phyloP scores from a whole-genome alignment of 2,113 vertebrate species.

The Ia io region DNA sequence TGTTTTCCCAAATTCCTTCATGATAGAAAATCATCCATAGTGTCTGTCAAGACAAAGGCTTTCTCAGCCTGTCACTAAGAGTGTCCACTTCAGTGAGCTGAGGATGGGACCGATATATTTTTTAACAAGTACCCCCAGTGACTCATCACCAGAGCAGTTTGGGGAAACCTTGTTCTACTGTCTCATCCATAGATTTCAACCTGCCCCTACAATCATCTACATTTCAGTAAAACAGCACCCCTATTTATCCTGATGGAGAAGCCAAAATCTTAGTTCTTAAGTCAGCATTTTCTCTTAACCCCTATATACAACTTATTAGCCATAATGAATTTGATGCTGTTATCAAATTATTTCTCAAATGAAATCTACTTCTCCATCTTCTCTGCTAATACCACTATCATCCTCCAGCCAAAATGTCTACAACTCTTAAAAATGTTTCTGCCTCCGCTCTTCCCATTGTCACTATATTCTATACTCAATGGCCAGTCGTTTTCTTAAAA shows the following conservation, averaged over 20 bases:
- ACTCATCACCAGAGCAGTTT: neutral
- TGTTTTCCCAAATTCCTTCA: neutral
- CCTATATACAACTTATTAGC: neutral
- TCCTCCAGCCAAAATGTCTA: neutral
- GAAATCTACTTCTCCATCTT: neutral
- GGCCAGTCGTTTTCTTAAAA: neutral
- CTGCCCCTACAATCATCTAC: neutral
- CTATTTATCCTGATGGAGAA: neutral
- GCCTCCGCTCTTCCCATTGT: neutral
- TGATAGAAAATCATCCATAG: neutral
- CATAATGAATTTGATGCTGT: neutral
- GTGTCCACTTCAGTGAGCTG: neutral
- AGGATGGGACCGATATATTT: neutral
- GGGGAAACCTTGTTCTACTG: neutral
- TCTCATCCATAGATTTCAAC: neutral
- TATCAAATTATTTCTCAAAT: neutral
- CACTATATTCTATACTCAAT: neutral
- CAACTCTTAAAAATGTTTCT: neutral
- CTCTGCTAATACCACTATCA: neutral
- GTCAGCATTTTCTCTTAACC: neutral
- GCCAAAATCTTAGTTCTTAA: neutral
- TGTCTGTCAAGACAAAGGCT: neutral
- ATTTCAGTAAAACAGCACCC: neutral
- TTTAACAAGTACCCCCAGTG: neutral
- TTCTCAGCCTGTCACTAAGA: neutral